Base-by-base conservation (phyloP, 2,888 invertebrate species). In the Andrena trimmerana region DNA sequence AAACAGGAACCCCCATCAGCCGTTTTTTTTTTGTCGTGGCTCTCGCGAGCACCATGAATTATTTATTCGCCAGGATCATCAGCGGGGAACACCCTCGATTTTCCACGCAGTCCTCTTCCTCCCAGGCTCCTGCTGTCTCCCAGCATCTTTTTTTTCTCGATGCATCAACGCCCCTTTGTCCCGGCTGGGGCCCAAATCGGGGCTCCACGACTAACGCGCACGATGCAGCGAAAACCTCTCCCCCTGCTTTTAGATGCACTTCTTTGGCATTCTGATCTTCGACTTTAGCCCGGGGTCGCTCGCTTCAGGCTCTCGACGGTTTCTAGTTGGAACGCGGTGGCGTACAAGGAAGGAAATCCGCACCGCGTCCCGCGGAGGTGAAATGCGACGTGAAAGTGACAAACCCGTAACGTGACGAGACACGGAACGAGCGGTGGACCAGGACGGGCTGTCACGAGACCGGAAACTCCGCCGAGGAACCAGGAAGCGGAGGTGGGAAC, bases 371-470 rank as follows among this genome's bases (percentile, higher is more conserved):
- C 66, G 48, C 65, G 67, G 69, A 78, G 85, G 86, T 83, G 89
- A 90, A 90, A 89, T 78, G 86, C 88, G 80, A 89, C 87, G 91
- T 90, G 91, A 91, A 91, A 91, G 91, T 90, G 91, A 90, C 91
- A 86, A 86, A 88, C 73, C 82, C 78, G 81, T 78, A 79, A 72
- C 76, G 78, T 62, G 78, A 62, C 71, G 76, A 77, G 81, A 50
- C 57, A 57, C 72, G 65, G 83, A 82, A 80, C 71, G 79, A 71
- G 76, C 89, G 85, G 88, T 89, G 90, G 91, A 90, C 90, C 90
- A 90, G 83, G 85, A 84, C 83, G 85, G 79, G 60, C 73, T 83
- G 88, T 88, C 91, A 88, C 91, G 89, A 88, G 89, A 87, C 88
- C 90, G 91, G 90, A 91, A 91, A 83, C 85, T 73, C 72, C 72